A percentile compares a stretch with the other conserved stretches of the same genome.
Evolutionary conservation across 2,888 invertebrate genomes (phyloP).

Genomic region (Sphaerophoria rueppellii): DNA sequence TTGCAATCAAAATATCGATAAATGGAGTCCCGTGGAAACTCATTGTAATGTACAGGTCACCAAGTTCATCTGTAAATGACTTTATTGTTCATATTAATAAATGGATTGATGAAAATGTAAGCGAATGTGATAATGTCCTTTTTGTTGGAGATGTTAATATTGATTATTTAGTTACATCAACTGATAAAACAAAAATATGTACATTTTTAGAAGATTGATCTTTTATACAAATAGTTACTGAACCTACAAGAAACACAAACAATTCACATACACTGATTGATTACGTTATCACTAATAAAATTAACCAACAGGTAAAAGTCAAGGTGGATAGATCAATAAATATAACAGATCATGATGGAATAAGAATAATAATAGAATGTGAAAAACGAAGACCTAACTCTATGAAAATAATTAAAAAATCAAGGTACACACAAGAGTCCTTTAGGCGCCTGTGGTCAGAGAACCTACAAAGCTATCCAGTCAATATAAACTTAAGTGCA

Average conservation of each 20-base stretch:
- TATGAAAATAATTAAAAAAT: not conserved
- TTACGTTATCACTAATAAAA: conserved; percentile 1
- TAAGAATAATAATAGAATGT: not conserved
- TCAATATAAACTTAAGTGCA: too few species aligned
- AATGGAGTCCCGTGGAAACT: conserved; percentile 2
- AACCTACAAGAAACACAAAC: conserved; percentile 5
- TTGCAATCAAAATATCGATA: not conserved
- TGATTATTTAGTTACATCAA: not conserved
- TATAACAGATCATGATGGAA: conserved; percentile 4
- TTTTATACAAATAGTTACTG: not conserved
- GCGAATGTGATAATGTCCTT: not conserved
- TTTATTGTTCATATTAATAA: not conserved
- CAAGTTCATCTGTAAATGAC: conserved; percentile 2
- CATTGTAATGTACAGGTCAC: not conserved
- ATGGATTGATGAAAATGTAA: not conserved
- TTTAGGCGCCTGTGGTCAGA: conserved; percentile 3
- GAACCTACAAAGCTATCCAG: too few species aligned
- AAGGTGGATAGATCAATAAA: not conserved
- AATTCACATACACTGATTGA: conserved; percentile 1
- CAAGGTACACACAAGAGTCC: not conserved
- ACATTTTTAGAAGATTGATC: not conserved
- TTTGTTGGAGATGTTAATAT: conserved; percentile 5
- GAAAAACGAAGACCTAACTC: not conserved
- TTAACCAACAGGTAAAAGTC: not conserved
- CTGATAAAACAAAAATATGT: conserved; percentile 4